Evolutionary conservation across 2,888 invertebrate species (phyloP).

Genomic region (Nemotelus pantherinus): DNA sequence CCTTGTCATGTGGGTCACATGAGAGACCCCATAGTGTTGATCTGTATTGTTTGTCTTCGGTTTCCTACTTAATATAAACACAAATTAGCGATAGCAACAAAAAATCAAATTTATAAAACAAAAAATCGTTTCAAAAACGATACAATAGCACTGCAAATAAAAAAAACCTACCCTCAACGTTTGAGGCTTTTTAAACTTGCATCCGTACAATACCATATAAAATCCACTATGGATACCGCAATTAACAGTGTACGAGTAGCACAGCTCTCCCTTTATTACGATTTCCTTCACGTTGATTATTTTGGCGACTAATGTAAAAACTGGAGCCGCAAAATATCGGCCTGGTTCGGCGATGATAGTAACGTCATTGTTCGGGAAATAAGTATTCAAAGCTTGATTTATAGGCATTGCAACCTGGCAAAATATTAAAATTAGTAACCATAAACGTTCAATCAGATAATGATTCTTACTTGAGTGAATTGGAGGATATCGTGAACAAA

Average conservation of each 20-base stretch:
- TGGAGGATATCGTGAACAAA: constrained; percentile 82
- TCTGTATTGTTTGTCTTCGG: constrained; percentile 65
- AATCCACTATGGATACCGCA: constrained; percentile 99
- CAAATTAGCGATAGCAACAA: constrained; percentile 28
- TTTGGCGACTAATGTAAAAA: constrained; percentile 89
- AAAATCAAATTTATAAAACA: constrained; percentile 24
- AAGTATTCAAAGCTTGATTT: constrained; percentile 79
- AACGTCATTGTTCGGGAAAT: constrained; percentile 77
- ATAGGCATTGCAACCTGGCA: constrained; percentile 80
- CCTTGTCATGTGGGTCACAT: constrained; percentile 93
- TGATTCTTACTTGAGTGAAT: constrained; percentile 71
- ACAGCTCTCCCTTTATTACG: constrained; percentile 57
- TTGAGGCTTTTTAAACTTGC: constrained; percentile 80
- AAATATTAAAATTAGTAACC: background rate
- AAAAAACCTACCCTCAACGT: constrained; percentile 58
- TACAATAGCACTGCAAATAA: too few relatives aligned
- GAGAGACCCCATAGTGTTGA: constrained; percentile 95
- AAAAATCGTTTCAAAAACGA: constrained; percentile 51
- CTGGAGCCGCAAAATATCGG: constrained; percentile 93
- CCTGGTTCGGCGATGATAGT: constrained; percentile 97
- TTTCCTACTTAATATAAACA: constrained; percentile 45
- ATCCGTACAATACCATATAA: constrained; percentile 96
- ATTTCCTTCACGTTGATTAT: constrained; percentile 81
- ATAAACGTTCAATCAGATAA: too few relatives aligned
- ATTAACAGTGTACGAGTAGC: constrained; percentile 95